Conservation (phyloP, 2,113 vertebrate species). For the Cynopterus brachyotis region DNA sequence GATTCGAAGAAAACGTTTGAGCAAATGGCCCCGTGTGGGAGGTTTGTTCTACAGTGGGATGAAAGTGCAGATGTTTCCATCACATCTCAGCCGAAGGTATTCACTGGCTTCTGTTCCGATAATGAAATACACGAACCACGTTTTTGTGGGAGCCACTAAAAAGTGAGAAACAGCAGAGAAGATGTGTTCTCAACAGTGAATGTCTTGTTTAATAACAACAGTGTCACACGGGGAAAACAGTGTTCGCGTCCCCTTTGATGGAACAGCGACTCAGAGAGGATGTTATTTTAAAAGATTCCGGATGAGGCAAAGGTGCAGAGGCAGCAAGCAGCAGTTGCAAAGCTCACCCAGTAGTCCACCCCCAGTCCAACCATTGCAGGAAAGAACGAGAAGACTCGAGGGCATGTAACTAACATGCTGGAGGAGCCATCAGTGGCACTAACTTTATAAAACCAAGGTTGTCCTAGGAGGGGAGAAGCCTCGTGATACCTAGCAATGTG, state of each 20-base stretch:
- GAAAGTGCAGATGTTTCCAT: slow-evolving; percentile 2
- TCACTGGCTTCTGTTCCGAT: slow-evolving; percentile 28
- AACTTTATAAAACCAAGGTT: neutral
- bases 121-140: slow-evolving; percentile 24
- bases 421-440: neutral
- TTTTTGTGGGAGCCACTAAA: neutral
- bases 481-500: neutral
- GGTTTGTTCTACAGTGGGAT: neutral
- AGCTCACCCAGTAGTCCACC: neutral
- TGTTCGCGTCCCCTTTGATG: neutral
- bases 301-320: neutral
- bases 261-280: neutral
- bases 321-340: neutral
- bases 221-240: neutral
- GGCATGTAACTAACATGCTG: fast-evolving
- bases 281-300: neutral
- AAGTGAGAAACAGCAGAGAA: neutral
- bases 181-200: neutral
- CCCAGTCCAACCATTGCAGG: fast-evolving
- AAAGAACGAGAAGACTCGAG: neutral
- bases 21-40: slow-evolving; percentile 64
- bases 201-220: slow-evolving; percentile 42
- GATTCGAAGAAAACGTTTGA: slow-evolving; percentile 19
- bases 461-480: neutral
- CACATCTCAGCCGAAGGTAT: neutral